Conservation (phyloP, 2,797 vertebrate species). For the Taeniopygia guttata region DNA sequence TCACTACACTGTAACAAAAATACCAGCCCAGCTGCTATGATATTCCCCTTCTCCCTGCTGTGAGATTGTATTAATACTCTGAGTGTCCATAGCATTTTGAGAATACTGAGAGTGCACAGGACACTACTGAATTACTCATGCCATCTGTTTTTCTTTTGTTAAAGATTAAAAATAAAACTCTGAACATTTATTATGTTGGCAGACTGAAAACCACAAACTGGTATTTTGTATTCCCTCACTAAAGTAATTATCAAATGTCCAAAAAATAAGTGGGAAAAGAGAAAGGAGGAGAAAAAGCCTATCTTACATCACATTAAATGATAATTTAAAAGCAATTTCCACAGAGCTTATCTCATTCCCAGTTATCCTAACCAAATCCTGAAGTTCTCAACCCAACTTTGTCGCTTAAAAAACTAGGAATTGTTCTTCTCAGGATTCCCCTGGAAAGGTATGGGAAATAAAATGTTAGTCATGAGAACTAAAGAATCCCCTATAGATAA, state of each 20-base stretch:
- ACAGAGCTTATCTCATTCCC: background rate
- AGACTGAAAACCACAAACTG: background rate
- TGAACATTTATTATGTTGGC: slow-evolving; percentile 19
- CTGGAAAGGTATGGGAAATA: background rate
- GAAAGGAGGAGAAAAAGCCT: background rate
- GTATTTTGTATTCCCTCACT: slow-evolving; percentile 4
- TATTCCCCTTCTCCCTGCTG: background rate
- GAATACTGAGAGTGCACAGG: background rate
- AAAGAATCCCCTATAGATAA: background rate
- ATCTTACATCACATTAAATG: background rate
- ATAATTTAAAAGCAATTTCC: slow-evolving; percentile 14
- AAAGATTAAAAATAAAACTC: slow-evolving; percentile 17
- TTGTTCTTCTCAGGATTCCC: background rate
- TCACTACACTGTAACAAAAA: background rate
- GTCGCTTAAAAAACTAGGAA: background rate
- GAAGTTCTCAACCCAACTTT: background rate
- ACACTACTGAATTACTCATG: background rate
- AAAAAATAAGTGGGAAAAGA: background rate
- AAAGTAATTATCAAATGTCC: slow-evolving; percentile 10
- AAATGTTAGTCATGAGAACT: background rate
- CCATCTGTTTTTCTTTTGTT: slow-evolving; percentile 65
- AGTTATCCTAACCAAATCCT: background rate
- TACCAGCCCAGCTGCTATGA: background rate
- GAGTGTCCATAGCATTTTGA: background rate
- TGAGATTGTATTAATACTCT: background rate